Percentiles rank a stretch among this genome's conserved stretches.
Evolutionary conservation across 2,888 invertebrate genomes (phyloP).

Genomic region (Acanthacorydalis orientalis): DNA sequence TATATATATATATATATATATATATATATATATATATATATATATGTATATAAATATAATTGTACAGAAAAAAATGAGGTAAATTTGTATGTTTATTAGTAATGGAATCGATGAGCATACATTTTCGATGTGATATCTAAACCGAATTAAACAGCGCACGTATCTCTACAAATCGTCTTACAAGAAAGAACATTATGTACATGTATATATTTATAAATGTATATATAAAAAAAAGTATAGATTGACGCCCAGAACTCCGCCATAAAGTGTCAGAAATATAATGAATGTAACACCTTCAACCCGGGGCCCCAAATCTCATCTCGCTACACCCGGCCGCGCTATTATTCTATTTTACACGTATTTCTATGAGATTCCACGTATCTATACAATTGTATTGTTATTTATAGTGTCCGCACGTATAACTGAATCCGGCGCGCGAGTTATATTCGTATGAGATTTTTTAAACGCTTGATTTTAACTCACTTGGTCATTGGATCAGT

Average conservation of each 20-base stretch:
- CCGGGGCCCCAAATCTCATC: conserved; percentile 5
- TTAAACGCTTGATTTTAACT: not conserved
- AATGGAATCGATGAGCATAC: no score
- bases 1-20: no score
- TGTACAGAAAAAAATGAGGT: no score
- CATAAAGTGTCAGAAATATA: conserved; percentile 20
- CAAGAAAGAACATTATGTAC: not conserved
- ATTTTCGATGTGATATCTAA: no score
- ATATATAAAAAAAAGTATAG: not conserved
- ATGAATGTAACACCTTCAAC: conserved; percentile 21
- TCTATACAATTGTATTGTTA: no score
- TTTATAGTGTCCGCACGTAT: no score
- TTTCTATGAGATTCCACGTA: not conserved
- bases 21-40: no score
- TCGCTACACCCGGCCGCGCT: not conserved
- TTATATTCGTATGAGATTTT: no score
- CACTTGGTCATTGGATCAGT: not conserved
- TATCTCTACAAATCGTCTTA: not conserved
- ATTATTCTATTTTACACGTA: not conserved
- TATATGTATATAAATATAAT: no score
- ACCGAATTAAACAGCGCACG: no score
- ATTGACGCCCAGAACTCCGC: conserved; percentile 7
- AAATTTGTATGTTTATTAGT: no score
- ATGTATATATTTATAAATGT: not conserved
- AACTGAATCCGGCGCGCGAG: no score